phyloP scores from a whole-genome alignment of 2,797 vertebrate species.

The Myotis daubentonii region DNA sequence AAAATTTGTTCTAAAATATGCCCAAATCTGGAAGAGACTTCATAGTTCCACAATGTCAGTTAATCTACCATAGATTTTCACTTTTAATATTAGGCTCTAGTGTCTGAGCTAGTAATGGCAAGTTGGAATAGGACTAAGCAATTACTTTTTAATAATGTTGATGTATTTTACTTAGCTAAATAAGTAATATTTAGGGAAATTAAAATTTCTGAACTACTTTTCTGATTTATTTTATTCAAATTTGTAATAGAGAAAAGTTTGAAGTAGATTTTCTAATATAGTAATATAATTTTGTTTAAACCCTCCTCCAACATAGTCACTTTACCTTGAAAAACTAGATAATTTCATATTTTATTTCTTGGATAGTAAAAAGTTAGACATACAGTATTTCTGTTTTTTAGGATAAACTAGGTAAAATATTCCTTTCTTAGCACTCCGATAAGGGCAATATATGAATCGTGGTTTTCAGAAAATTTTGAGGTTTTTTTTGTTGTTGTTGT shows the following conservation, averaged over 20 bases:
- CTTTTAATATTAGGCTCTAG: background rate
- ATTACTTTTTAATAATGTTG: background rate
- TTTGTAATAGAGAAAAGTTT: background rate
- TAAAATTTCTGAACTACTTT: conserved; percentile 38
- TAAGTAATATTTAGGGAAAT: conserved; percentile 24
- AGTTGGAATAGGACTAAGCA: background rate
- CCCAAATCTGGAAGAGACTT: background rate
- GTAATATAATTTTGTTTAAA: conserved; percentile 41
- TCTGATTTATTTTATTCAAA: conserved; percentile 42
- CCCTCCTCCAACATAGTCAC: background rate
- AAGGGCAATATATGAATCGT: background rate
- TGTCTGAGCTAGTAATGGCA: conserved; percentile 26
- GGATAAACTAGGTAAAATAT: background rate
- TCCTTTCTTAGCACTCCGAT: background rate
- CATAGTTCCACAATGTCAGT: background rate
- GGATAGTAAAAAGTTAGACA: conserved; percentile 7
- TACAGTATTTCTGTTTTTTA: conserved; percentile 6
- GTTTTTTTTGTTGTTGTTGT: background rate
- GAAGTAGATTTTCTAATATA: background rate
- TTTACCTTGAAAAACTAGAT: conserved; percentile 40
- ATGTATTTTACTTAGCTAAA: conserved; percentile 5
- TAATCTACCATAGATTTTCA: background rate
- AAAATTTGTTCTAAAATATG: conserved; percentile 4
- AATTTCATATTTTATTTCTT: conserved; percentile 43
- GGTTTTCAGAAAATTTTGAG: conserved; percentile 43